Conservation (phyloP, 2,888 invertebrate genomes). For the Drosophila borealis region DNA sequence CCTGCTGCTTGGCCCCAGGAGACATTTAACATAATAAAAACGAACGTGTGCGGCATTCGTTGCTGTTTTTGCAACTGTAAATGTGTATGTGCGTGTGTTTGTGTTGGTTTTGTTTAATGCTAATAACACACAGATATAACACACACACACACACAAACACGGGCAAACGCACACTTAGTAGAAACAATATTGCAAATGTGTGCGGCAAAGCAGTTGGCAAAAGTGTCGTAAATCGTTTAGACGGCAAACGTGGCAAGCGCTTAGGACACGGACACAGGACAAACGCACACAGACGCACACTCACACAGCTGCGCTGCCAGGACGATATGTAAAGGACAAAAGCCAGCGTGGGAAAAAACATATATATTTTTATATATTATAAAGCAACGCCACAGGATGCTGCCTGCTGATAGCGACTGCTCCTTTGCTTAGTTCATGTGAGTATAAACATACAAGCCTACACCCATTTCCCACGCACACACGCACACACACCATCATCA, state of each 20-base stretch:
- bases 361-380: conserved; percentile 15
- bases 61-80: conserved; percentile 54
- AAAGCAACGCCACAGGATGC: conserved; percentile 47
- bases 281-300: conserved; percentile 17
- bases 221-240: conserved; percentile 81
- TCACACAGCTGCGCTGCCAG: conserved; percentile 32
- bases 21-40: conserved; percentile 81
- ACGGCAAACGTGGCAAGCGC: conserved; percentile 72
- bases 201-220: conserved; percentile 77
- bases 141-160: conserved; percentile 19
- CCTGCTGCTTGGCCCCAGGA: conserved; percentile 68
- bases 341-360: conserved; percentile 73
- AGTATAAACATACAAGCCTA: conserved; percentile 44
- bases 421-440: conserved; percentile 50
- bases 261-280: conserved; percentile 41
- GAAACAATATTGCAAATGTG: conserved; percentile 75
- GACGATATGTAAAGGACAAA: conserved; percentile 71
- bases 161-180: conserved; percentile 43
- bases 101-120: conserved; percentile 66
- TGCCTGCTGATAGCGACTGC: conserved; percentile 46
- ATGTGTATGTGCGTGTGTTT: conserved; percentile 9
- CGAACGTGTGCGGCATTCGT: conserved; percentile 77
- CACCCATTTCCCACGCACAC: too few species aligned
- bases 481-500: conserved; percentile 2
- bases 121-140: conserved; percentile 64